Evolutionary conservation across 2,888 invertebrate genomes (phyloP).

Genomic region (Eilema griseolum): DNA sequence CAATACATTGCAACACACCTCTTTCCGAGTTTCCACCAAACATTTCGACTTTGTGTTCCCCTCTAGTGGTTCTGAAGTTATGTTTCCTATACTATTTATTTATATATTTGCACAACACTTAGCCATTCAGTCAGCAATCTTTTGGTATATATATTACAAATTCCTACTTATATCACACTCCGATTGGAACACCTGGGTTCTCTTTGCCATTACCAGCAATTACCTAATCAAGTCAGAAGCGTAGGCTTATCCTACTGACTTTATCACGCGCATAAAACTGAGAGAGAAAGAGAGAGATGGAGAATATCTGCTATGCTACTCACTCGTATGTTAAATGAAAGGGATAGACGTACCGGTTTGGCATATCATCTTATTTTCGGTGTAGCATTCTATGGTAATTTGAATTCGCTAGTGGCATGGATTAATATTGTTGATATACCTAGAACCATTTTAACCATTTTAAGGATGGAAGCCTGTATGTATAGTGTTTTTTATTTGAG

Average conservation of each 20-base stretch:
- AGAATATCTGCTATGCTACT: constrained; percentile 22
- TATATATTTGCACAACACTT: no score
- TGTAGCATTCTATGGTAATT: constrained; percentile 40
- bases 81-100: not conserved
- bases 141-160: no score
- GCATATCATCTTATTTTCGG: constrained; percentile 51
- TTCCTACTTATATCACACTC: not conserved
- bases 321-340: constrained; percentile 18
- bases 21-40: not conserved
- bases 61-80: not conserved
- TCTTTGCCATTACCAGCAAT: constrained; percentile 12
- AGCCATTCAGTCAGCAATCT: no score
- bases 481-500: no score
- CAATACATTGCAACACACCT: not conserved
- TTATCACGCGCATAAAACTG: constrained; percentile 9
- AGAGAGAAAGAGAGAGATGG: constrained; percentile 16
- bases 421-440: constrained; percentile 12
- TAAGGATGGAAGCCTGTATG: not conserved
- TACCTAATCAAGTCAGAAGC: constrained; percentile 23
- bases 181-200: constrained; percentile 16
- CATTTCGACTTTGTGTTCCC: not conserved
- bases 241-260: constrained; percentile 22
- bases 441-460: constrained; percentile 5
- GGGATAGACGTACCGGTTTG: constrained; percentile 45
- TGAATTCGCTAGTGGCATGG: constrained; percentile 22